Percentiles rank a stretch among this genome's conserved stretches.
phyloP scores from a whole-genome alignment of 2,113 vertebrate genomes.

The Parotia lawesii region DNA sequence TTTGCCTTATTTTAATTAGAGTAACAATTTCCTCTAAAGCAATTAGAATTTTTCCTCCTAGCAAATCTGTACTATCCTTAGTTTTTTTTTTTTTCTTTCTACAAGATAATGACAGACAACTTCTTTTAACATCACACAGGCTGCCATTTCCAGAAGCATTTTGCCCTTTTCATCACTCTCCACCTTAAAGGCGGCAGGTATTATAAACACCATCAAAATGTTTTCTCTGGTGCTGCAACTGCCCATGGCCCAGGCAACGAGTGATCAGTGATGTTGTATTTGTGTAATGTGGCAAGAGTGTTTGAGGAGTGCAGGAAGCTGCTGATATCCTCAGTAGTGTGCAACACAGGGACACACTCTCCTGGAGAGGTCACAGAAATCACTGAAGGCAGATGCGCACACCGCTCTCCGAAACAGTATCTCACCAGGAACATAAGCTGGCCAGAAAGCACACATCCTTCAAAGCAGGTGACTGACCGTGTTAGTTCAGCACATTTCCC shows the following conservation, averaged over 20 bases:
- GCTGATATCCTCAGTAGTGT: too few relatives aligned
- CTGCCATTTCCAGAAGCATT: neutral
- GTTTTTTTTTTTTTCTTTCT: neutral
- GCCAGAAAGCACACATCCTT: neutral
- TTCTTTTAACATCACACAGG: neutral
- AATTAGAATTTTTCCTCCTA: neutral
- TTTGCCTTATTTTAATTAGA: neutral
- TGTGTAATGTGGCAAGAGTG: neutral
- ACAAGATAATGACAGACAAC: neutral
- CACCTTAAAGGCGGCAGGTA: neutral
- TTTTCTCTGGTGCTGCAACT: neutral
- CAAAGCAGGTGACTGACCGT: neutral
- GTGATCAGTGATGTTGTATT: rapidly evolving
- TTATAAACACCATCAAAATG: neutral
- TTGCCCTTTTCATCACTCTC: neutral
- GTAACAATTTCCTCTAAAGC: neutral
- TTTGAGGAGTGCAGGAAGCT: neutral
- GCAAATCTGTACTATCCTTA: neutral
- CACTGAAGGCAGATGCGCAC: neutral
- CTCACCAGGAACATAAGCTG: neutral
- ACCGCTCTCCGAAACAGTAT: neutral
- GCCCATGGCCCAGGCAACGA: neutral
- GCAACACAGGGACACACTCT: rapidly evolving
- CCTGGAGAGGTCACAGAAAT: neutral
- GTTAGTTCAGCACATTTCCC: neutral